Evolutionary conservation across 1,140 invertebrate species (phyloP).

Genomic region (Orchestia grillus): DNA sequence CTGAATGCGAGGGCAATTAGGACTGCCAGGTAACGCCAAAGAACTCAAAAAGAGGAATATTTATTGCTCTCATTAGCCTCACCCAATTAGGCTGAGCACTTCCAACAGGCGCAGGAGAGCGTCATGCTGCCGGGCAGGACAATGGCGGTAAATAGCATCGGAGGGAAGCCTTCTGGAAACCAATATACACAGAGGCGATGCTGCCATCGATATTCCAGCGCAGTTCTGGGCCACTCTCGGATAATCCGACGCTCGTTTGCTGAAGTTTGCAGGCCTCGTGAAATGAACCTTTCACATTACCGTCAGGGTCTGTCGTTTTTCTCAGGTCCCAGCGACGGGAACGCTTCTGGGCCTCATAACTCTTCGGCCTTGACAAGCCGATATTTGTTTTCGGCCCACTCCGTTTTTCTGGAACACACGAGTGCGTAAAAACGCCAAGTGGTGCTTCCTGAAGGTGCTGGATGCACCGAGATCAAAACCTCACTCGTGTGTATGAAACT

Average conservation of each 20-base stretch:
- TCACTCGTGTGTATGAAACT: not conserved
- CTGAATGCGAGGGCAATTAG: not conserved
- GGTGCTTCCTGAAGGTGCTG: not conserved
- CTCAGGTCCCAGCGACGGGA: not conserved
- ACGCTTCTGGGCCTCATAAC: slow-evolving; percentile 30
- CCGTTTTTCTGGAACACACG: not conserved
- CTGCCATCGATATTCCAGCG: not conserved
- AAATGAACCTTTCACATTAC: slow-evolving; percentile 50
- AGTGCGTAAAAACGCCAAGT: not conserved
- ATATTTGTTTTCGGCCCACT: slow-evolving; percentile 19
- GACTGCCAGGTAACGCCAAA: not conserved
- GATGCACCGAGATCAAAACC: not conserved
- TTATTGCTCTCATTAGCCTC: not conserved
- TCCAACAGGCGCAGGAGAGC: not conserved
- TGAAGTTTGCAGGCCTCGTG: not conserved
- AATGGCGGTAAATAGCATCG: not conserved
- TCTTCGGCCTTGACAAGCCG: slow-evolving; percentile 19
- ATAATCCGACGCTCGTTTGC: slow-evolving; percentile 21
- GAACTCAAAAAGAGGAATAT: not conserved
- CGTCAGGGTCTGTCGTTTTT: not conserved
- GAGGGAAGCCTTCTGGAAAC: not conserved
- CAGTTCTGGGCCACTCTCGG: not conserved
- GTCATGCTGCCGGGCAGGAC: not conserved
- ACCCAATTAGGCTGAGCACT: not conserved
- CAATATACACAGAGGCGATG: not conserved